A percentile compares a stretch with the other conserved stretches of the same genome.
Evolutionary conservation across 2,797 vertebrate genomes (phyloP).

Genomic region (Aythya fuligula): DNA sequence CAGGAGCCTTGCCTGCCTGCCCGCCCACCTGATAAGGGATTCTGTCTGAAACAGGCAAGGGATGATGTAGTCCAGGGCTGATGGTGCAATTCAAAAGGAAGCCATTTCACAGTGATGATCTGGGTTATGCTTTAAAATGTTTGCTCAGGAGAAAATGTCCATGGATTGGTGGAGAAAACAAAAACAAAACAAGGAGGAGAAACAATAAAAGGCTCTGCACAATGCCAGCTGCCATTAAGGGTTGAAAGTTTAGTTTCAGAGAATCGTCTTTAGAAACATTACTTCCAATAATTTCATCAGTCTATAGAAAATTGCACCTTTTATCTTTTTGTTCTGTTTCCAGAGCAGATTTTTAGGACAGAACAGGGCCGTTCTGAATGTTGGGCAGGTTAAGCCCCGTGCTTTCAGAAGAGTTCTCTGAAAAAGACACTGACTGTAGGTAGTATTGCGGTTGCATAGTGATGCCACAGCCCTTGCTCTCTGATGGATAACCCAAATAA

Average conservation of each 20-base stretch:
- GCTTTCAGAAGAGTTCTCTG: neutral
- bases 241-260: neutral
- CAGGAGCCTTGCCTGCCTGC: rapidly evolving
- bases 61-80: neutral
- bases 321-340: neutral
- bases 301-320: neutral
- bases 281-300: neutral
- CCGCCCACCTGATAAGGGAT: neutral
- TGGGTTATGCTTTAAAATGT: neutral
- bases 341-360: neutral
- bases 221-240: neutral
- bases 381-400: neutral
- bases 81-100: neutral
- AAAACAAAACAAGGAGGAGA: neutral
- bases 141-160: neutral
- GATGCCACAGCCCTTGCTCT: neutral
- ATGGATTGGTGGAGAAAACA: neutral
- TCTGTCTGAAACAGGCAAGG: neutral
- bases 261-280: neutral
- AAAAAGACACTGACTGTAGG: neutral
- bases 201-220: neutral
- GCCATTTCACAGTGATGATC: neutral
- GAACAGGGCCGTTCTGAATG: neutral
- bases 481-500: neutral
- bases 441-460: neutral